Conservation (phyloP, 2,888 invertebrate species). For the Limnephilus lunatus region DNA sequence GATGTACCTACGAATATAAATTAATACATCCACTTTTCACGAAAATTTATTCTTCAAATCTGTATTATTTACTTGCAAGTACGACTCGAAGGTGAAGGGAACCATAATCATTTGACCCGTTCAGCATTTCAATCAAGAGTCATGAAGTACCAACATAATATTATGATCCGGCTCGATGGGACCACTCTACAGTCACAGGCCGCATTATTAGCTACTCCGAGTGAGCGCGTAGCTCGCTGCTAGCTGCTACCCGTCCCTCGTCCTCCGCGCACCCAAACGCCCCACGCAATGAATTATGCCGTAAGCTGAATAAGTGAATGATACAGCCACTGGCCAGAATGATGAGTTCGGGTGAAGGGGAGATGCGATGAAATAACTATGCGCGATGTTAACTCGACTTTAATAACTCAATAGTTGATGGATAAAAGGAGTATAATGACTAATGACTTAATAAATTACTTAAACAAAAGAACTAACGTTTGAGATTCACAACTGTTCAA, state of each 20-base stretch:
- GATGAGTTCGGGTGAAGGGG: conserved; percentile 45
- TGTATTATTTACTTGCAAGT: neutral
- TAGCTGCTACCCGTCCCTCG: neutral
- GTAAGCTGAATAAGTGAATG: conserved; percentile 59
- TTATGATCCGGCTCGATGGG: neutral
- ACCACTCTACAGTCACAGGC: neutral
- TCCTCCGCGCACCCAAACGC: neutral
- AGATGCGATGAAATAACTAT: neutral
- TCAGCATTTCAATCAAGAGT: neutral
- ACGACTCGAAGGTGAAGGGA: neutral
- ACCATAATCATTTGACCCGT: neutral
- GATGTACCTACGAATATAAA: no score
- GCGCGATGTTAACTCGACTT: neutral
- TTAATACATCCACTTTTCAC: neutral
- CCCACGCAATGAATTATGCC: conserved; percentile 48
- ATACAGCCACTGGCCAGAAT: conserved; percentile 60
- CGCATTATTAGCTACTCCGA: neutral
- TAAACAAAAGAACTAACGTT: neutral
- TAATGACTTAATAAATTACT: neutral
- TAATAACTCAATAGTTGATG: neutral
- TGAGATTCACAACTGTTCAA: neutral
- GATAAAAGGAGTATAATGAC: neutral
- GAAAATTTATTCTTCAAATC: neutral
- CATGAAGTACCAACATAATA: neutral
- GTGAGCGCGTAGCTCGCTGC: neutral